Percentiles rank a stretch among this genome's conserved stretches.
These are phyloP conservation scores for Metaphire vulgaris DNA, from an alignment of 1,140 invertebrate species.

Conservation along the genomic window DNA sequence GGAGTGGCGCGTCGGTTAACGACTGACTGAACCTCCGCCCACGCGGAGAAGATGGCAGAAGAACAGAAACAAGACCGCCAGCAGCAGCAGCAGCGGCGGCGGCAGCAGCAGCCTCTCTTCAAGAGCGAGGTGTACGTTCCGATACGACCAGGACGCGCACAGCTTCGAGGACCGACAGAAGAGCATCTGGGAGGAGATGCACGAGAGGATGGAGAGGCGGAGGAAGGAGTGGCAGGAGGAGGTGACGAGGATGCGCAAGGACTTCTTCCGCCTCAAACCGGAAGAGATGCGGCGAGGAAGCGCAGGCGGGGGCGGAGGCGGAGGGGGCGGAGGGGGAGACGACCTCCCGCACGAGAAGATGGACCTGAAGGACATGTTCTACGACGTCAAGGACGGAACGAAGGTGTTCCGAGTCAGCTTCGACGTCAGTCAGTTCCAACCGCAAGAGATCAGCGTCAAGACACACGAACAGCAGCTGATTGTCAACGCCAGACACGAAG, in stretches of 20 bases:
- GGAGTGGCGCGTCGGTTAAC: not conserved
- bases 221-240: conserved; percentile 49
- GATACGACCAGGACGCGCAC: conserved; percentile 24
- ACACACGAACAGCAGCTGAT: conserved; percentile 70
- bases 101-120: conserved; percentile 24
- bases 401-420: conserved; percentile 53
- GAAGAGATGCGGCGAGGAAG: conserved; percentile 32
- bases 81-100: conserved; percentile 1
- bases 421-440: conserved; percentile 74
- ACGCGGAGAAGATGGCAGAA: conserved; percentile 11
- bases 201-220: conserved; percentile 42
- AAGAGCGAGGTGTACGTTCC: conserved; percentile 28
- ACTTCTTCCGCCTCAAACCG: conserved; percentile 49
- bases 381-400: conserved; percentile 40
- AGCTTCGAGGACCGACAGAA: conserved; percentile 49
- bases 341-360: conserved; percentile 34
- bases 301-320: not conserved
- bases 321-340: not conserved
- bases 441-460: conserved; percentile 81
- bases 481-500: conserved; percentile 76
- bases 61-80: too few species aligned
- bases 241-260: conserved; percentile 45
- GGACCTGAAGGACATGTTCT: conserved; percentile 36
- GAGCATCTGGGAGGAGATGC: conserved; percentile 46
- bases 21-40: too few species aligned